These are phyloP conservation scores for Microplitis deprimator DNA, from an alignment of 2,888 invertebrate genomes.

Conservation along the genomic window DNA sequence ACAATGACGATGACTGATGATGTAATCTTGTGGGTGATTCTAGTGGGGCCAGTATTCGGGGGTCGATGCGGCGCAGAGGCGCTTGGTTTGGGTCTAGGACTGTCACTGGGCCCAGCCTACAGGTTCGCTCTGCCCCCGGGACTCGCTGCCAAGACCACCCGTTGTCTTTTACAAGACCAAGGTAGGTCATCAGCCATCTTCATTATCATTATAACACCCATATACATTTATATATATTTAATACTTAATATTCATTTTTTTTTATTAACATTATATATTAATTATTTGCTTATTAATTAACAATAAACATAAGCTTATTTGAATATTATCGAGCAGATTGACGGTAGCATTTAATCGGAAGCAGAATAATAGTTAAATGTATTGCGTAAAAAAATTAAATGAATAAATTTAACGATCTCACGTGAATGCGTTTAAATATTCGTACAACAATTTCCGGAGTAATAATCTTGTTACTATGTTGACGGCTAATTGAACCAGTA, in stretches of 20 bases:
- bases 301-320: background rate
- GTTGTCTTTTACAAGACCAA: slow-evolving; percentile 72
- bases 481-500: background rate
- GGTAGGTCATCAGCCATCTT: slow-evolving; percentile 70
- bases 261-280: background rate
- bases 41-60: slow-evolving; percentile 72
- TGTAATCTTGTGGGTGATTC: slow-evolving; percentile 67
- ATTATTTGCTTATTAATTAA: background rate
- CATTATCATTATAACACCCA: slow-evolving; percentile 53
- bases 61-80: slow-evolving; percentile 73
- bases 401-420: background rate
- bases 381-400: background rate
- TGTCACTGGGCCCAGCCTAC: slow-evolving; percentile 72
- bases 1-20: slow-evolving; percentile 64
- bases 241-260: background rate
- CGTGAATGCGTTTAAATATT: background rate
- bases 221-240: slow-evolving; percentile 28
- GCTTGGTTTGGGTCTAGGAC: slow-evolving; percentile 71
- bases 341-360: background rate
- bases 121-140: slow-evolving; percentile 72
- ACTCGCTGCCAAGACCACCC: slow-evolving; percentile 72
- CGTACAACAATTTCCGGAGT: background rate
- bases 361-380: background rate
- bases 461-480: background rate
- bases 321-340: background rate